Conservation (phyloP, 2,797 vertebrate species). For the Furcifer pardalis region DNA sequence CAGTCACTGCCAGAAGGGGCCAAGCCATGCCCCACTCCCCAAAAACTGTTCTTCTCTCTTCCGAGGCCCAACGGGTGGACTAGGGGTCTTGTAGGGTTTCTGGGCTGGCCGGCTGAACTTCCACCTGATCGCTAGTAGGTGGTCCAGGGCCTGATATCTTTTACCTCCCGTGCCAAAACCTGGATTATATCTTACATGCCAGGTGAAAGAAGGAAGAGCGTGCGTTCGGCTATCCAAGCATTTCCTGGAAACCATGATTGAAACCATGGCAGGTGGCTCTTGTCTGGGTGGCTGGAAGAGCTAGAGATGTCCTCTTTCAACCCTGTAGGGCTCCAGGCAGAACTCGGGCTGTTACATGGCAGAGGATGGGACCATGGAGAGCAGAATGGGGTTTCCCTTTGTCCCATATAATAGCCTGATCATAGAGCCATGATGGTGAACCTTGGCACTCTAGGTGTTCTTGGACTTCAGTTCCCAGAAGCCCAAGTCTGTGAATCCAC, state of each 20-base stretch:
- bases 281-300: background rate
- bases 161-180: background rate
- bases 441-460: too few species aligned
- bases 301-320: background rate
- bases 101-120: background rate
- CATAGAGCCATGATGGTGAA: too few species aligned
- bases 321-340: background rate
- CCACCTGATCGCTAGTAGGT: background rate
- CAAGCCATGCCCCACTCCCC: background rate
- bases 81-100: background rate
- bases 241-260: background rate
- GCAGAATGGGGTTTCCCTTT: background rate
- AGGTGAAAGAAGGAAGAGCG: rapidly evolving
- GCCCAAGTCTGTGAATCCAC: too few species aligned
- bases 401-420: too few species aligned
- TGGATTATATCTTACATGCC: background rate
- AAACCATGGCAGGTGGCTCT: rapidly evolving
- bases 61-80: background rate
- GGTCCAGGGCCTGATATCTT: background rate
- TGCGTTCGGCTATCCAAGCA: background rate
- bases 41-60: background rate
- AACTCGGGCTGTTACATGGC: background rate
- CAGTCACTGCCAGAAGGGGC: constrained; percentile 27
- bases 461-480: too few species aligned
- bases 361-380: too few species aligned